Base-by-base conservation (phyloP, 2,113 vertebrate genomes). In the Cyrtonyx montezumae region DNA sequence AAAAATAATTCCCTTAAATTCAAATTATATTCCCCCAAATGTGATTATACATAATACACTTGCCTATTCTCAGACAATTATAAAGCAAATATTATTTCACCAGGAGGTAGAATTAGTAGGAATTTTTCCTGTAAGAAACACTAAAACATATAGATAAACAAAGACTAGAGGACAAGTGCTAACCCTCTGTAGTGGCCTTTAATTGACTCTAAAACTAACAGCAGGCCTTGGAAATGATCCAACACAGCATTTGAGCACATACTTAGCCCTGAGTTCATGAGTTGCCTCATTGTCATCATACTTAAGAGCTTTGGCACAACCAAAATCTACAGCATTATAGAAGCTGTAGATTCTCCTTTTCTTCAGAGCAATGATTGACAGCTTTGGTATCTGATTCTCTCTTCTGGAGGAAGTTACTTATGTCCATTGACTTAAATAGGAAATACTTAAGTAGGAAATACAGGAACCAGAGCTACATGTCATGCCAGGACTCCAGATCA, bases 71-170 rank as follows among this genome's bases (percentile, higher is more conserved):
- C 80, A 91, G 78, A 70, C 92, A 92, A 91, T 55, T 51, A 85
- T 65, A 90, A 91, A 90, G 26, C 28, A 93, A 95, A 91, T 76
- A 84, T 90, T 95, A 70, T 90, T 94, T 94, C 79, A 74, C 63
- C 48, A 91, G 87, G 79, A 86, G 16, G n/a, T 13, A 84, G 34
- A 59, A 49, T 70, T 83, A 66, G 37, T 34, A 55, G 67, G 49
- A 74, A 30, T 70, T 66, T 63, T 79, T 92, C 45, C 55, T 74
- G 37, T 75, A 83, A 74, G 32, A 95, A 87, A 77, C 63, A 61
- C 5, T 66, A 40, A 67, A 95, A 63, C 5, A 73, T 43, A 59
- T 6, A 87, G 42, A 74, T 34, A 91, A 94, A 91, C 30, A 61
- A 53, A 65, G 15, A 58, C 1, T 22, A 6, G 21, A 30, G 25